These are phyloP conservation scores for Lethrus apterus DNA, from an alignment of 1,140 invertebrate genomes.

Conservation along the genomic window DNA sequence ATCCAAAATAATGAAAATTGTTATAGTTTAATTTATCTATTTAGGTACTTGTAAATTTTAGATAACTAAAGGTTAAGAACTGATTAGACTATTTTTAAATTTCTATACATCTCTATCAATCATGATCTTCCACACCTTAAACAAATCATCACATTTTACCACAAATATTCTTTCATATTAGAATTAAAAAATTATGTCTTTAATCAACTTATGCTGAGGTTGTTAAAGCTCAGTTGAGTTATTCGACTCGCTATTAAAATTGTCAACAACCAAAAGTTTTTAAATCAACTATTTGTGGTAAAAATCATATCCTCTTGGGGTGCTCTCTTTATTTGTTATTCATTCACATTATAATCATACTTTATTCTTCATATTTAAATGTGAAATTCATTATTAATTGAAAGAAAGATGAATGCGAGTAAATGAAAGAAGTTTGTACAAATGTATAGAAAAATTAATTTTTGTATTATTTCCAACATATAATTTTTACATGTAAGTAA, in stretches of 20 bases:
- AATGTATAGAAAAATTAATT: conserved; percentile 7
- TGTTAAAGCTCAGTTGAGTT: neutral
- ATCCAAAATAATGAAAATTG: conserved; percentile 10
- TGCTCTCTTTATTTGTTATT: neutral
- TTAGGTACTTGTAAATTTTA: neutral
- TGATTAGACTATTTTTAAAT: conserved; percentile 14
- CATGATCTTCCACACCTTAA: conserved; percentile 22
- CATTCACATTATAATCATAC: neutral
- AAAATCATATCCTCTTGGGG: conserved; percentile 14
- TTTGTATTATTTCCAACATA: conserved; percentile 16
- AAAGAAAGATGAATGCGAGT: conserved; percentile 4
- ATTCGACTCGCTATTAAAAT: neutral
- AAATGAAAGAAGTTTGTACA: neutral
- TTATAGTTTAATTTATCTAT: conserved; percentile 5
- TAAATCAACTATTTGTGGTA: neutral
- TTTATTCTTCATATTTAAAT: neutral
- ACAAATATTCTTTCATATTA: neutral
- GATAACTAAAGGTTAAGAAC: conserved; percentile 14
- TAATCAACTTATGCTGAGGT: neutral
- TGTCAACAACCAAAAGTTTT: neutral
- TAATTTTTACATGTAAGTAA: neutral
- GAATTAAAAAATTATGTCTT: neutral
- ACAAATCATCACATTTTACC: neutral
- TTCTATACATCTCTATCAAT: conserved; percentile 24
- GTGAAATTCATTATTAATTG: conserved; percentile 9